These are phyloP conservation scores for Periphyllus acericola DNA, from an alignment of 2,888 invertebrate species.

Conservation along the genomic window DNA sequence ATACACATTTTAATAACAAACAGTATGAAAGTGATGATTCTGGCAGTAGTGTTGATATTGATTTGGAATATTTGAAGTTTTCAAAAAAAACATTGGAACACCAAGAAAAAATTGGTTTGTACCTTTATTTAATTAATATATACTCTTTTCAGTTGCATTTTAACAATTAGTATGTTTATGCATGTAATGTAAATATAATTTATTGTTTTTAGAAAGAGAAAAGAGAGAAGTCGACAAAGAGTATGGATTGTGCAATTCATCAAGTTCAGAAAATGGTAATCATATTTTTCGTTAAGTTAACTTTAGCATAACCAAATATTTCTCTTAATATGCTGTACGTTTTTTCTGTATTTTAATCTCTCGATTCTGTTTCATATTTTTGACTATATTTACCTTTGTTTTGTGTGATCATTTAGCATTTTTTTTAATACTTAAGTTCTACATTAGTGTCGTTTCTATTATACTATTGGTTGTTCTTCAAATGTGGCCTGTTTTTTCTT, in stretches of 20 bases:
- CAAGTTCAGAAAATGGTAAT: slow-evolving; percentile 40
- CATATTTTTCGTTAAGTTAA: not conserved
- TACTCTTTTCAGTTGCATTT: not conserved
- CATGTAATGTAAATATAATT: not conserved
- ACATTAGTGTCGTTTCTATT: too few relatives aligned
- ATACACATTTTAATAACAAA: not conserved
- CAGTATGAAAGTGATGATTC: not conserved
- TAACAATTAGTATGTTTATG: not conserved
- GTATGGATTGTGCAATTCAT: slow-evolving; percentile 36
- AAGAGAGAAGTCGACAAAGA: slow-evolving; percentile 35
- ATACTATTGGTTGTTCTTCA: too few relatives aligned
- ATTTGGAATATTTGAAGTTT: slow-evolving; percentile 47
- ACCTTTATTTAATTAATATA: not conserved
- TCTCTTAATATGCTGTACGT: too few relatives aligned
- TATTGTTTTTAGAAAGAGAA: slow-evolving; percentile 31
- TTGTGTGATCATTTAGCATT: too few relatives aligned
- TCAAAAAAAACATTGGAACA: slow-evolving; percentile 48
- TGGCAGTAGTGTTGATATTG: slow-evolving; percentile 30
- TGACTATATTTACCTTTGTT: too few relatives aligned
- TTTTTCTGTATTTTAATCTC: too few relatives aligned
- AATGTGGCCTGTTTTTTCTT: too few relatives aligned
- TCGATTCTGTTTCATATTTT: too few relatives aligned
- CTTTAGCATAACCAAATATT: too few relatives aligned
- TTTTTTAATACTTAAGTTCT: too few relatives aligned
- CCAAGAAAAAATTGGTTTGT: slow-evolving; percentile 44